Conservation (phyloP, 2,113 vertebrate genomes). For the Himantopus leucocephalus region DNA sequence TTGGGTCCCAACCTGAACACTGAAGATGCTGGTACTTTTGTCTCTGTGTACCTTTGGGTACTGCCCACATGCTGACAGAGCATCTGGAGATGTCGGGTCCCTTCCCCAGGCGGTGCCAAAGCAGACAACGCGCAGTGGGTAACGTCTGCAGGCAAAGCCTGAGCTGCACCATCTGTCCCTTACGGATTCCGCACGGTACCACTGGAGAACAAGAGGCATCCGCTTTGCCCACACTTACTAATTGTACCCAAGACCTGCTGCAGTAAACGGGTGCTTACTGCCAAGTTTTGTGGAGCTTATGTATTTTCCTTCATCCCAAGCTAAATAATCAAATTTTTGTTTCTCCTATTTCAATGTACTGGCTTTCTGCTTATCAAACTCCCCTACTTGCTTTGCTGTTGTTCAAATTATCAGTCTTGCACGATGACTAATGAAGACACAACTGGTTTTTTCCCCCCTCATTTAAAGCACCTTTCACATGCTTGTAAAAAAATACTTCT, state of each 20-base stretch:
- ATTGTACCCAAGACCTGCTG: background rate
- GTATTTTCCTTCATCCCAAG: background rate
- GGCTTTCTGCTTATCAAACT: background rate
- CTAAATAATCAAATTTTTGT: background rate
- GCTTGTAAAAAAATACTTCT: background rate
- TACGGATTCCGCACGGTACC: fast-evolving
- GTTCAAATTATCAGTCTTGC: background rate
- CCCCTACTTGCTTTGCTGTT: background rate
- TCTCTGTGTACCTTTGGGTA: background rate
- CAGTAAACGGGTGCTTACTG: background rate
- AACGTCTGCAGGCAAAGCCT: background rate
- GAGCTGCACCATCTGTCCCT: background rate
- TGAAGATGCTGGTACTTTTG: background rate
- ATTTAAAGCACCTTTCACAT: background rate
- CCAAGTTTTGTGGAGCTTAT: background rate
- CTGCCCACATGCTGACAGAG: background rate
- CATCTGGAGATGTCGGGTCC: background rate
- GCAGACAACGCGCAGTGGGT: background rate
- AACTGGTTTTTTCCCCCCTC: background rate
- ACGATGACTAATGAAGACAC: background rate
- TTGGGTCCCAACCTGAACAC: background rate
- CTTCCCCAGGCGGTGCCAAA: background rate
- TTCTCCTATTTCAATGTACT: background rate
- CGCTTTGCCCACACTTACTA: background rate
- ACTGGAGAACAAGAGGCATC: background rate